These are phyloP conservation scores for Phoebastria nigripes DNA, from an alignment of 2,797 vertebrate species.

Conservation along the genomic window DNA sequence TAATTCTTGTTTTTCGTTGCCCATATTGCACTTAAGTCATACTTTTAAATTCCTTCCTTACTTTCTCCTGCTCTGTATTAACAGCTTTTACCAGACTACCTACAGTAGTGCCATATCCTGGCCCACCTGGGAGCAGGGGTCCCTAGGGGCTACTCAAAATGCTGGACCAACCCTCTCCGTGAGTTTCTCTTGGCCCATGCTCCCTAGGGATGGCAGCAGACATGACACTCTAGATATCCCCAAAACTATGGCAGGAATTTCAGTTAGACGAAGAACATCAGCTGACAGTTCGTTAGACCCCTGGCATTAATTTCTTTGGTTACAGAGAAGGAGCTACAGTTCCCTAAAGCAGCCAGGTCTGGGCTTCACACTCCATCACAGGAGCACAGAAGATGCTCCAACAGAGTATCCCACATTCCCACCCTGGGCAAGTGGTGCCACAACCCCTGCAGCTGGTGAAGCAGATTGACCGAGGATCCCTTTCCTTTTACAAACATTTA, in stretches of 20 bases:
- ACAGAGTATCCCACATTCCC: neutral
- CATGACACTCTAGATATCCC: neutral
- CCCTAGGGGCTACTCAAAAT: neutral
- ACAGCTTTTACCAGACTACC: neutral
- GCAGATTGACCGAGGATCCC: neutral
- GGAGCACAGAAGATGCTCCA: neutral
- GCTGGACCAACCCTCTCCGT: neutral
- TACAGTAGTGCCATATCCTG: neutral
- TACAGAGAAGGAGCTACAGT: neutral
- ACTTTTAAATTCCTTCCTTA: neutral
- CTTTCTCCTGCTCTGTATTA: neutral
- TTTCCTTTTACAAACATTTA: neutral
- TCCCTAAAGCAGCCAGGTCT: neutral
- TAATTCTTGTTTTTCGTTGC: neutral
- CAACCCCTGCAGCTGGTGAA: neutral
- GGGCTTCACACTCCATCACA: neutral
- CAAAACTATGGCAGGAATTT: neutral
- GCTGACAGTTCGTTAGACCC: neutral
- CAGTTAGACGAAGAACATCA: neutral
- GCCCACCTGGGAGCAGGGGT: neutral
- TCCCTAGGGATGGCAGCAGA: neutral
- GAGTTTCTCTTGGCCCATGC: neutral
- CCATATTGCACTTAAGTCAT: neutral
- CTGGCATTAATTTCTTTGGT: neutral
- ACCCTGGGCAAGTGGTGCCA: fast-evolving